Conservation (phyloP, 2,113 vertebrate genomes). For the Sigmodon hispidus region DNA sequence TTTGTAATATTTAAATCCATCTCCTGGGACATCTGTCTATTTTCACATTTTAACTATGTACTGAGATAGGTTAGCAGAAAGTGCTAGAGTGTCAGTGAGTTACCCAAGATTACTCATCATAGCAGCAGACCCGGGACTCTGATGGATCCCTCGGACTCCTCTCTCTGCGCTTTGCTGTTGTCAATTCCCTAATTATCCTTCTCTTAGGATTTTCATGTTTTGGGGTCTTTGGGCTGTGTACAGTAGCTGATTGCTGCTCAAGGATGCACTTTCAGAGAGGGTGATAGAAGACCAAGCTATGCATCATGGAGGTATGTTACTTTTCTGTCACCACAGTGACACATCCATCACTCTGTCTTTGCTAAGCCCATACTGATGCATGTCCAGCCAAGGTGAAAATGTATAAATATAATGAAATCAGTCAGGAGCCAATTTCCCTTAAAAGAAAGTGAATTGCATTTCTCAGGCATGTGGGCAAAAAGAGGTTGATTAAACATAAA, state of each 20-base stretch:
- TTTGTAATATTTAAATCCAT: not conserved
- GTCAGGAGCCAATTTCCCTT: constrained; percentile 65
- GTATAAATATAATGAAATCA: constrained; percentile 70
- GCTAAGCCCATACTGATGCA: not conserved
- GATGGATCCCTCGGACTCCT: not conserved
- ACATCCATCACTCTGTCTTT: constrained; percentile 11
- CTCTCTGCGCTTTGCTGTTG: not conserved
- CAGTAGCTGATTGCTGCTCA: not conserved
- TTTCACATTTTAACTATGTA: not conserved
- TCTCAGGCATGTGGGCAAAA: constrained; percentile 76
- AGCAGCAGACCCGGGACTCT: not conserved
- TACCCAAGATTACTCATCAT: not conserved
- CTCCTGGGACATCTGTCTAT: not conserved
- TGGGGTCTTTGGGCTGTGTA: not conserved
- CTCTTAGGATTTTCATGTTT: not conserved
- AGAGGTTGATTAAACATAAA: constrained; percentile 73
- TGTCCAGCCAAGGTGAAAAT: not conserved
- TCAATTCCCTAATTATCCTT: not conserved
- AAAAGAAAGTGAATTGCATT: constrained; percentile 77
- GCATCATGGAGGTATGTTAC: not conserved
- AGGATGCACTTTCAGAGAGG: not conserved
- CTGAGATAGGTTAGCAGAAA: not conserved
- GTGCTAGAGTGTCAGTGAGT: not conserved
- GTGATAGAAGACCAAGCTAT: not conserved
- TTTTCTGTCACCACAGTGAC: not conserved